A percentile compares a stretch with the other conserved stretches of the same genome.
Evolutionary conservation across 2,797 vertebrate species (phyloP).

Genomic region (Sarcoramphus papa): DNA sequence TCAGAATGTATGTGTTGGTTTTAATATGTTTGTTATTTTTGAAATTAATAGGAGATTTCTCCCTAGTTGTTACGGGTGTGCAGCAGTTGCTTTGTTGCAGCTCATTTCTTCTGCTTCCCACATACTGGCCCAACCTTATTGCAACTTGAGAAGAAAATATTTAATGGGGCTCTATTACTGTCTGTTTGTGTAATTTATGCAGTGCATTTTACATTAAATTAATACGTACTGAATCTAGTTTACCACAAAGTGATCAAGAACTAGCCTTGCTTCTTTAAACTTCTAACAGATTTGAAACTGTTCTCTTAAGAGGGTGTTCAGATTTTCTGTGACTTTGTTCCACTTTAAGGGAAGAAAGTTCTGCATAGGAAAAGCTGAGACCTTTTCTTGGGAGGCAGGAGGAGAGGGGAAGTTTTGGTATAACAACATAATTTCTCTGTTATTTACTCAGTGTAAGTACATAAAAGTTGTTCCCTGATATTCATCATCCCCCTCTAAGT

Average conservation of each 20-base stretch:
- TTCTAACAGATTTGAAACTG: not conserved
- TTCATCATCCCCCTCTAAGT: not conserved
- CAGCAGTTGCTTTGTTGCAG: not conserved
- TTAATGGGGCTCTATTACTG: not conserved
- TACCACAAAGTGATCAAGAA: not conserved
- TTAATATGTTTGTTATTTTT: not conserved
- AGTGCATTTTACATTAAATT: not conserved
- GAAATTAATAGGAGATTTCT: not conserved
- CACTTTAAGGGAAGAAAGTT: not conserved
- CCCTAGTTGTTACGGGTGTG: too few relatives aligned
- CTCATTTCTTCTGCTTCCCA: not conserved
- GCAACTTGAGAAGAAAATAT: not conserved
- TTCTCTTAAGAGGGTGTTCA: not conserved
- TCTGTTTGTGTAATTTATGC: not conserved
- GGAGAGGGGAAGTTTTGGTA: not conserved
- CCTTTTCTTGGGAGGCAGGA: not conserved
- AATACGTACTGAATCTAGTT: not conserved
- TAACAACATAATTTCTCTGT: not conserved
- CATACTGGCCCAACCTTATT: not conserved
- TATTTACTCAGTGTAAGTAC: not conserved
- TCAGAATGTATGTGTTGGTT: not conserved
- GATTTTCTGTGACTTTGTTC: not conserved
- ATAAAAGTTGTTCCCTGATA: not conserved
- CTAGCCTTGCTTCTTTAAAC: not conserved
- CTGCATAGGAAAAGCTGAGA: not conserved